Conservation (phyloP, 2,113 vertebrate species). For the Chionis minor region DNA sequence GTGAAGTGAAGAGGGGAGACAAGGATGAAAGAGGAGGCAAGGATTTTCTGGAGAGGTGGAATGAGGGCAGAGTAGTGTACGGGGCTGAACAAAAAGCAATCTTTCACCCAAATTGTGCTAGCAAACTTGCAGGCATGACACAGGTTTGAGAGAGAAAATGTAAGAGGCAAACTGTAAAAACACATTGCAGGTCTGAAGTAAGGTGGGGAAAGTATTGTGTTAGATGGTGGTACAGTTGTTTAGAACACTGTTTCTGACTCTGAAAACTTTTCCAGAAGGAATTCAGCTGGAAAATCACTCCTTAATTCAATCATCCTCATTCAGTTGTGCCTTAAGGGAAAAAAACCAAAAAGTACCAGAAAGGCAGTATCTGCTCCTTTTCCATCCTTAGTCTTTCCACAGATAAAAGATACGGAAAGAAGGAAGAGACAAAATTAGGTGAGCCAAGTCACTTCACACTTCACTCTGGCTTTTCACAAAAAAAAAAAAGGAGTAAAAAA, state of each 20-base stretch:
- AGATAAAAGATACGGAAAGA: neutral
- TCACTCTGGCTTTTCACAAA: neutral
- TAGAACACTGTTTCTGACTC: neutral
- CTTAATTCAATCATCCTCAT: neutral
- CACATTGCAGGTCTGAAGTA: neutral
- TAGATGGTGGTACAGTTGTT: neutral
- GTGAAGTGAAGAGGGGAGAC: neutral
- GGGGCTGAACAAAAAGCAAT: neutral
- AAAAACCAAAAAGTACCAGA: neutral
- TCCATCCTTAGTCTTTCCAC: neutral
- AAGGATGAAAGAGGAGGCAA: neutral
- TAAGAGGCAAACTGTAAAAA: neutral
- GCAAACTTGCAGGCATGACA: neutral
- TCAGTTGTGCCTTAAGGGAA: neutral
- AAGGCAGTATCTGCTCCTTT: neutral
- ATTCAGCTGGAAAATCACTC: neutral
- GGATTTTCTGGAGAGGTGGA: neutral
- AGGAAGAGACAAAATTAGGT: neutral
- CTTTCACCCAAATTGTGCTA: neutral
- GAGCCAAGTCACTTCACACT: neutral
- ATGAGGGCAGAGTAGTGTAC: neutral
- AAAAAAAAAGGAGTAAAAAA: neutral
- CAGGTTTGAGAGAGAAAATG: neutral
- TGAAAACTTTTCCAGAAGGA: neutral
- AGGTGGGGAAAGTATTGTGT: neutral